Percentiles rank a stretch among this genome's conserved stretches.
phyloP scores from a whole-genome alignment of 2,113 vertebrate genomes.

The Picathartes gymnocephalus region DNA sequence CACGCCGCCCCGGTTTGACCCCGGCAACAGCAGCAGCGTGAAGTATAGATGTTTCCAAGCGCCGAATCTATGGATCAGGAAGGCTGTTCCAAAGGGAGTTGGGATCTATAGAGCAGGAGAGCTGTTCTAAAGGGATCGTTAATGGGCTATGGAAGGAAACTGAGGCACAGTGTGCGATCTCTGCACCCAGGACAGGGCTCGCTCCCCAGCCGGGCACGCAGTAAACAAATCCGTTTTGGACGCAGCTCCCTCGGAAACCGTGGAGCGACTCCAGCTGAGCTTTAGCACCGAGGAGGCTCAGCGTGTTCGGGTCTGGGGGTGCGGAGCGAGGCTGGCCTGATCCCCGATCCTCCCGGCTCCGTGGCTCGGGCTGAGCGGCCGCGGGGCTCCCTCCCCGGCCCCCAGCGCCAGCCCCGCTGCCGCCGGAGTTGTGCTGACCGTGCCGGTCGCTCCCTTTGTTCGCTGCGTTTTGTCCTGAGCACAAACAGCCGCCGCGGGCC shows the following conservation, averaged over 20 bases:
- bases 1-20: constrained; percentile 28
- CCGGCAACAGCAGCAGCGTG: not conserved
- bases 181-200: not conserved
- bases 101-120: not conserved
- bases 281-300: not conserved
- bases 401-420: not conserved
- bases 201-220: not conserved
- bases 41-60: constrained; percentile 30
- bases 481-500: not conserved
- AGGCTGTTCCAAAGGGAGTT: not conserved
- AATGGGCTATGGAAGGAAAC: not conserved
- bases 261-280: not conserved
- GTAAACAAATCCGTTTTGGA: constrained; percentile 20
- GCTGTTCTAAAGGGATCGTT: not conserved
- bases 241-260: not conserved
- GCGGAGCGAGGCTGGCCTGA: not conserved
- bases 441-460: constrained; percentile 31
- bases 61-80: constrained; percentile 32
- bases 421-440: constrained; percentile 35
- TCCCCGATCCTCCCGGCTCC: fast-evolving
- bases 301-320: not conserved
- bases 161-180: not conserved
- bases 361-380: not conserved
- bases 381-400: not conserved
- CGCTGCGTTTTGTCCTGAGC: not conserved